A percentile compares a stretch with the other conserved stretches of the same genome.
These are phyloP conservation scores for Scaptomyza caliginosa DNA, from an alignment of 2,888 invertebrate genomes.

Conservation along the genomic window DNA sequence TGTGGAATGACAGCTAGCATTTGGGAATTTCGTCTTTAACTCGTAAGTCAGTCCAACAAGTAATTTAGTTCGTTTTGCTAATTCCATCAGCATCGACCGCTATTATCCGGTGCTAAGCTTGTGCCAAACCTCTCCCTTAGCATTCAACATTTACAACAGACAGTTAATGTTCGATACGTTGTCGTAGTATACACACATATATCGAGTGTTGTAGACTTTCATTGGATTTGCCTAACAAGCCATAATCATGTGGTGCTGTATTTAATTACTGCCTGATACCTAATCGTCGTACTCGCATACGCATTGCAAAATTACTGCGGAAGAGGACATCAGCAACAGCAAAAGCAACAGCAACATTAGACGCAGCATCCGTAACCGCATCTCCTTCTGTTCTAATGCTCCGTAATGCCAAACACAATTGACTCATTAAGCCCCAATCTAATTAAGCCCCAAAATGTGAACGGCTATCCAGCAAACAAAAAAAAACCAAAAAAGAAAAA, in stretches of 20 bases:
- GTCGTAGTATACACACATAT: conserved; percentile 7
- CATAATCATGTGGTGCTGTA: conserved; percentile 77
- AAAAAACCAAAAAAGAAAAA: conserved; percentile 19
- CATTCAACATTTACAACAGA: conserved; percentile 45
- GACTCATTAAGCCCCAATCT: conserved; percentile 79
- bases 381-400: conserved; percentile 51
- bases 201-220: conserved; percentile 60
- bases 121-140: conserved; percentile 40
- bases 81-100: conserved; percentile 19
- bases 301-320: conserved; percentile 56
- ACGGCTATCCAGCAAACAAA: conserved; percentile 28
- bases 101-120: conserved; percentile 49
- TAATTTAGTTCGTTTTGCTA: conserved; percentile 21
- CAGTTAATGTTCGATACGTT: conserved; percentile 50
- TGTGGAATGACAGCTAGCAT: background rate
- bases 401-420: conserved; percentile 74
- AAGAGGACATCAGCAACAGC: conserved; percentile 23
- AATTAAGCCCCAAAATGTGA: conserved; percentile 76
- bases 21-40: background rate
- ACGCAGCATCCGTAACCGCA: conserved; percentile 7
- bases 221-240: conserved; percentile 76
- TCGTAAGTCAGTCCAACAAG: conserved; percentile 1
- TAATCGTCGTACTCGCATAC: conserved; percentile 28
- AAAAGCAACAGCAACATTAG: conserved; percentile 16
- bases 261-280: conserved; percentile 64